Conservation (phyloP, 2,888 invertebrate species). For the Lepas anatifera region DNA sequence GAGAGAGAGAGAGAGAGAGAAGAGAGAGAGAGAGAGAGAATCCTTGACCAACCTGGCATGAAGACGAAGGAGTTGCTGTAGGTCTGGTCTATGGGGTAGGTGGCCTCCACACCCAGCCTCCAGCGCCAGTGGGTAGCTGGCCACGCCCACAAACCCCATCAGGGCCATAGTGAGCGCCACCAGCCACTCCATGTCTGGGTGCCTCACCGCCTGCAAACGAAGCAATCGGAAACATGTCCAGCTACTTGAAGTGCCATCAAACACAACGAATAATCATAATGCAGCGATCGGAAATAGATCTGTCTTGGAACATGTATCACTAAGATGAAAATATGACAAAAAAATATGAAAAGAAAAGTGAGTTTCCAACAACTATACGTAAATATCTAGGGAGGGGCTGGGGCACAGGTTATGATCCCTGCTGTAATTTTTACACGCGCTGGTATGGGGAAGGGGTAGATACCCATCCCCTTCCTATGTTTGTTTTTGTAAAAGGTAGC, state of each 20-base stretch:
- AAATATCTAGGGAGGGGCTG: too few relatives aligned
- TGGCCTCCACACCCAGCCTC: constrained; percentile 4
- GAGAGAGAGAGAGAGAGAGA: neutral
- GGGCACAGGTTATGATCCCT: too few relatives aligned
- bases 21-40: neutral
- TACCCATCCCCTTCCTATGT: too few relatives aligned
- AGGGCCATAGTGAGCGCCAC: neutral
- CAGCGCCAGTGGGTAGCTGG: neutral
- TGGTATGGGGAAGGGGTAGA: too few relatives aligned
- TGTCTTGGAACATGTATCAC: neutral
- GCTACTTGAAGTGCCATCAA: neutral
- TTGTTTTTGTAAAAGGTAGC: too few relatives aligned
- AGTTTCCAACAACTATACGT: neutral
- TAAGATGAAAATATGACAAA: neutral
- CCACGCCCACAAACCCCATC: neutral
- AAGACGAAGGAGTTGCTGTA: constrained; percentile 10
- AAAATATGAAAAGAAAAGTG: neutral
- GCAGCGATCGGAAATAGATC: neutral
- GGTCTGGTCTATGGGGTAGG: constrained; percentile 2
- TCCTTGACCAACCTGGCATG: neutral
- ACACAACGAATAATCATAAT: neutral
- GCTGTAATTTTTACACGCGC: too few relatives aligned
- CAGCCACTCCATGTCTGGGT: neutral
- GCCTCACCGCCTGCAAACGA: neutral
- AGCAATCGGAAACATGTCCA: neutral